Conservation (phyloP, 2,113 vertebrate genomes). For the Dipodomys merriami region DNA sequence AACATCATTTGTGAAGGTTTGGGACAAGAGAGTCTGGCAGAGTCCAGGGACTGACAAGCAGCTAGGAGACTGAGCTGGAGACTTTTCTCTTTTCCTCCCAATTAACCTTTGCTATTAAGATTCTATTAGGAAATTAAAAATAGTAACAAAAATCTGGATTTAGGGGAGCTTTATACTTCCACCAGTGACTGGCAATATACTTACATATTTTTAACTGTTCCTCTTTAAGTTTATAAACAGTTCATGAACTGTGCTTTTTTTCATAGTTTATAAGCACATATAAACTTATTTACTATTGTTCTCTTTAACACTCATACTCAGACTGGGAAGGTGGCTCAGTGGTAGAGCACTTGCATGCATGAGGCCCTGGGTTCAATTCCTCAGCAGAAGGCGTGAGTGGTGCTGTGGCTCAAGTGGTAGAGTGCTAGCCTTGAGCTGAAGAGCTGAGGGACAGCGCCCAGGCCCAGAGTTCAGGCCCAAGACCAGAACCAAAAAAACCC, state of each 20-base stretch:
- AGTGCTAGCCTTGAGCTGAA: too few relatives aligned
- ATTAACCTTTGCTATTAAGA: background rate
- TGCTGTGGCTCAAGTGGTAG: too few relatives aligned
- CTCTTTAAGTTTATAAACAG: background rate
- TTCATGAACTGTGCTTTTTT: conserved; percentile 20
- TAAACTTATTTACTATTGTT: background rate
- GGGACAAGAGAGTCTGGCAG: background rate
- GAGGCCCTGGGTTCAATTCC: too few relatives aligned
- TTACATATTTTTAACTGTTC: background rate
- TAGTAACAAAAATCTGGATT: background rate
- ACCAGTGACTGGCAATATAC: background rate
- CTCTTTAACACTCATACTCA: background rate
- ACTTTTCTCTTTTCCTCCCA: background rate
- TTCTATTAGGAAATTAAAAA: conserved; percentile 29
- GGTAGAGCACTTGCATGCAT: too few relatives aligned
- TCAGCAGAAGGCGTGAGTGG: too few relatives aligned
- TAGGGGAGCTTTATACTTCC: background rate
- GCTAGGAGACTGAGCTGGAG: background rate
- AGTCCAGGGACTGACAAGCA: background rate
- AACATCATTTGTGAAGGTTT: background rate
- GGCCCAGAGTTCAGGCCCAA: too few relatives aligned
- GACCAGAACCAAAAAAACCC: too few relatives aligned
- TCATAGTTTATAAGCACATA: conserved; percentile 8
- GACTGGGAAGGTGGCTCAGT: too few relatives aligned
- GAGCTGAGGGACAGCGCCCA: too few relatives aligned